phyloP scores from a whole-genome alignment of 2,888 invertebrate species.

The Drosophila anceps region DNA sequence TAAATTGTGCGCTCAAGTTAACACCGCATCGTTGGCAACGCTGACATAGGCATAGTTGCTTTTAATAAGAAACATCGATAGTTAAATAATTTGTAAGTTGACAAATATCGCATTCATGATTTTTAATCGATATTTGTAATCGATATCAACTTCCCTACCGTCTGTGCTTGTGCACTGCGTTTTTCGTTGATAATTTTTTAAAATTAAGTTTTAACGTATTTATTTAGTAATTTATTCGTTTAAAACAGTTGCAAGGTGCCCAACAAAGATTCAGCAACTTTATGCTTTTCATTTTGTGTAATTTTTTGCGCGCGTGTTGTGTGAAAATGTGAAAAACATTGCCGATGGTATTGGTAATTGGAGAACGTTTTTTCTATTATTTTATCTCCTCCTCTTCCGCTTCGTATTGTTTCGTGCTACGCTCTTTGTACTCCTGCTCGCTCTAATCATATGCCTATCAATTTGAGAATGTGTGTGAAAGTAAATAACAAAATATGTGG shows the following conservation, averaged over 20 bases:
- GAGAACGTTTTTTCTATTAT: constrained; percentile 82
- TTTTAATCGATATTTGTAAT: constrained; percentile 31
- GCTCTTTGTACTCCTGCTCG: constrained; percentile 68
- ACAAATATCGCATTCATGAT: constrained; percentile 20
- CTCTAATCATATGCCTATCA: constrained; percentile 39
- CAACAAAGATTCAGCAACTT: constrained; percentile 40
- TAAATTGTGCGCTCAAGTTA: constrained; percentile 7
- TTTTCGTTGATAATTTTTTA: constrained; percentile 83
- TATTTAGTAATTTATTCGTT: constrained; percentile 77
- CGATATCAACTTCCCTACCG: constrained; percentile 62
- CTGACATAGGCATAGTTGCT: constrained; percentile 32
- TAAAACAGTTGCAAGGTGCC: constrained; percentile 64
- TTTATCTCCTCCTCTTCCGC: constrained; percentile 81
- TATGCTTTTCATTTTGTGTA: constrained; percentile 42
- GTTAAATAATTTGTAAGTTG: neutral
- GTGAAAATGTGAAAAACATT: constrained; percentile 75
- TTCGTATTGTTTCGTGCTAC: constrained; percentile 71
- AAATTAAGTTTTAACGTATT: constrained; percentile 75
- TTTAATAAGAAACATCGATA: constrained; percentile 25
- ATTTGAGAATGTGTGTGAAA: constrained; percentile 49
- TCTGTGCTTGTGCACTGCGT: constrained; percentile 74
- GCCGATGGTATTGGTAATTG: constrained; percentile 82
- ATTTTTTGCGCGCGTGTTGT: constrained; percentile 52
- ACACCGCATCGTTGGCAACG: constrained; percentile 35
- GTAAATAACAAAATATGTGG: constrained; percentile 25